A percentile compares a stretch with the other conserved stretches of the same genome.
These are phyloP conservation scores for Poeciliopsis gracilis DNA, from an alignment of 2,797 vertebrate species.

Conservation along the genomic window DNA sequence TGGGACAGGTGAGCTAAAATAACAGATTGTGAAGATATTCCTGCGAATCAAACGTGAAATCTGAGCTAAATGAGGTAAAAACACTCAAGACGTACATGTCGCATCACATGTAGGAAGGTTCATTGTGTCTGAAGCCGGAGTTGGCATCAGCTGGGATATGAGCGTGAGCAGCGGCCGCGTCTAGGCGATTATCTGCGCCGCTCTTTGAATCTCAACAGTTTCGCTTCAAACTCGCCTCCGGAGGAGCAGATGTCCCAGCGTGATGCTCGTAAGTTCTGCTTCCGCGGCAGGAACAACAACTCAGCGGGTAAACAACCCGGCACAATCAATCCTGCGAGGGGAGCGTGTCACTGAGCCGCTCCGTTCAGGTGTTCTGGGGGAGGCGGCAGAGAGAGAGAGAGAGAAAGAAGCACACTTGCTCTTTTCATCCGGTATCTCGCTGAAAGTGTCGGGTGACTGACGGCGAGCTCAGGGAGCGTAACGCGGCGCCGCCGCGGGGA, in stretches of 20 bases:
- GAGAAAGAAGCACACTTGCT: neutral
- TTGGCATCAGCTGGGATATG: slow-evolving; percentile 41
- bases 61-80: neutral
- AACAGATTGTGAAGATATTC: neutral
- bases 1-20: neutral
- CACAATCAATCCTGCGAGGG: slow-evolving; percentile 39
- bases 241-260: slow-evolving; percentile 61
- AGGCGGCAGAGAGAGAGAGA: neutral
- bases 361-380: slow-evolving; percentile 24
- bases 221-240: slow-evolving; percentile 34
- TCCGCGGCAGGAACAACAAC: slow-evolving; percentile 28
- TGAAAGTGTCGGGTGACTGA: slow-evolving; percentile 43
- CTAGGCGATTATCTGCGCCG: slow-evolving; percentile 39
- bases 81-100: neutral
- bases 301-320: slow-evolving; percentile 26
- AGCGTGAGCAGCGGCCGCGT: slow-evolving; percentile 30
- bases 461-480: slow-evolving; percentile 14
- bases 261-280: slow-evolving; percentile 38
- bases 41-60: neutral
- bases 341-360: slow-evolving; percentile 19
- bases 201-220: slow-evolving; percentile 41
- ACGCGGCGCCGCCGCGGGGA: slow-evolving; percentile 8
- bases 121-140: slow-evolving; percentile 28
- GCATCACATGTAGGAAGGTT: slow-evolving; percentile 10
- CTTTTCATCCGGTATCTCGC: slow-evolving; percentile 32